Evolutionary conservation across 2,888 invertebrate species (phyloP).

Genomic region (Dysmachus trigonus): DNA sequence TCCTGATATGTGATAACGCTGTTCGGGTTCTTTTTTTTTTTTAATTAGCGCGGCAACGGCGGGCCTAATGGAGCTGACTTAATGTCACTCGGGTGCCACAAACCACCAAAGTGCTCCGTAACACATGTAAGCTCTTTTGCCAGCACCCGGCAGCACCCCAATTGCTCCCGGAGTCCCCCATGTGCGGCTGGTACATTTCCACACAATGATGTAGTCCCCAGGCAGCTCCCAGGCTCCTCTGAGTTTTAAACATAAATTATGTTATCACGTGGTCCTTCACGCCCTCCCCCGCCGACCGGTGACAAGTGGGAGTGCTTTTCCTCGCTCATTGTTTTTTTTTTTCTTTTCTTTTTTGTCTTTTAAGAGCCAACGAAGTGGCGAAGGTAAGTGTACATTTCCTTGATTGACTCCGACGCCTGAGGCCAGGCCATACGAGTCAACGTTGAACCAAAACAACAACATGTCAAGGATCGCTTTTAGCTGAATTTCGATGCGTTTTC

Average conservation of each 20-base stretch:
- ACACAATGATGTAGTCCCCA: neutral
- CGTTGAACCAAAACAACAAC: too few species aligned
- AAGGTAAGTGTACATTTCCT: conserved; percentile 1
- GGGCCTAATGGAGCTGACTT: conserved; percentile 35
- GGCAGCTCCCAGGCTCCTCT: neutral
- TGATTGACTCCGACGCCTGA: neutral
- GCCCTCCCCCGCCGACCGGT: neutral
- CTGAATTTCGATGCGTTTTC: too few species aligned
- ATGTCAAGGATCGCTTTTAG: too few species aligned
- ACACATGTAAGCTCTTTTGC: conserved; percentile 29
- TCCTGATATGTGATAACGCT: conserved; percentile 22
- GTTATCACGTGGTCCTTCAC: conserved; percentile 23
- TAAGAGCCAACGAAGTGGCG: neutral
- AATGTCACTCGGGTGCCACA: conserved; percentile 34
- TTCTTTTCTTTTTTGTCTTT: neutral
- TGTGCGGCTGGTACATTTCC: neutral
- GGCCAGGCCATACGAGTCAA: too few species aligned
- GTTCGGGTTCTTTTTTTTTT: conserved; percentile 22
- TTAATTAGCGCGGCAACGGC: conserved; percentile 14
- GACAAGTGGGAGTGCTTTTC: neutral
- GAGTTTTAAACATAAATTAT: conserved; percentile 30
- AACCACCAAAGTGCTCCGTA: conserved; percentile 28
- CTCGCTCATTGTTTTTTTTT: neutral
- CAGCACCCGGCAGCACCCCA: neutral
- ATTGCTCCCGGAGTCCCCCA: neutral